phyloP scores from a whole-genome alignment of 2,797 vertebrate genomes.

The Helostoma temminkii region DNA sequence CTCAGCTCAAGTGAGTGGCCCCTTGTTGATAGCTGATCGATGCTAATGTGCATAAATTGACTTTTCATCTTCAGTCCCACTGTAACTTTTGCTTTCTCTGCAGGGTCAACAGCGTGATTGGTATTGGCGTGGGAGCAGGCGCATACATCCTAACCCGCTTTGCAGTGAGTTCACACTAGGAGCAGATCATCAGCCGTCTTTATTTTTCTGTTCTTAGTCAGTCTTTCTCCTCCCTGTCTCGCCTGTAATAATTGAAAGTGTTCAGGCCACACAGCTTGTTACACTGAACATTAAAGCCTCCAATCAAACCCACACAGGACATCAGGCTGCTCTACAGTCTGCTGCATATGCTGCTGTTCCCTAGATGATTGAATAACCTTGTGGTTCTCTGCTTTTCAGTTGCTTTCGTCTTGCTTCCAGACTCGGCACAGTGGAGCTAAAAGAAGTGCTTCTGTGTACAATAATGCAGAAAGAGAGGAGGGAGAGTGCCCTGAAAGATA shows the following conservation, averaged over 20 bases:
- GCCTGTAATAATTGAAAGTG: conserved; percentile 39
- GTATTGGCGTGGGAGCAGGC: conserved; percentile 95
- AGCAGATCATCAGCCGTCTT: not conserved
- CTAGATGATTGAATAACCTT: conserved; percentile 60
- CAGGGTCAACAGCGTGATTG: conserved; percentile 94
- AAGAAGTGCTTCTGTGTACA: conserved; percentile 58
- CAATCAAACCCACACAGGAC: conserved; percentile 49
- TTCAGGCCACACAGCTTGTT: conserved; percentile 41
- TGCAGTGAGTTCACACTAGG: conserved; percentile 87
- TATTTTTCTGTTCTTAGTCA: not conserved
- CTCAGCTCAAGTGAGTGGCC: conserved; percentile 90
- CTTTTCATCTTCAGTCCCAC: conserved; percentile 2
- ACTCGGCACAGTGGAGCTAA: conserved; percentile 41
- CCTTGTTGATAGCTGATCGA: conserved; percentile 16
- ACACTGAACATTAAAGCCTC: conserved; percentile 38
- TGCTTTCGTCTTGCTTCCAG: conserved; percentile 41
- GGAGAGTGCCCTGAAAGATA: conserved; percentile 44
- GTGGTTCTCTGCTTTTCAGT: conserved; percentile 37
- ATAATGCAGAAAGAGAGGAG: conserved; percentile 52
- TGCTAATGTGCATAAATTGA: conserved; percentile 23
- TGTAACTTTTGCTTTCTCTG: conserved; percentile 49
- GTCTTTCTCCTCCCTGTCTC: conserved; percentile 8
- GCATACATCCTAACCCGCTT: conserved; percentile 93
- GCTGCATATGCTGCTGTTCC: conserved; percentile 23
- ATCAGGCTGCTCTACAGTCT: conserved; percentile 30